A percentile compares a stretch with the other conserved stretches of the same genome.
These are phyloP conservation scores for Rapana venosa DNA, from an alignment of 2,888 invertebrate species.

Conservation along the genomic window DNA sequence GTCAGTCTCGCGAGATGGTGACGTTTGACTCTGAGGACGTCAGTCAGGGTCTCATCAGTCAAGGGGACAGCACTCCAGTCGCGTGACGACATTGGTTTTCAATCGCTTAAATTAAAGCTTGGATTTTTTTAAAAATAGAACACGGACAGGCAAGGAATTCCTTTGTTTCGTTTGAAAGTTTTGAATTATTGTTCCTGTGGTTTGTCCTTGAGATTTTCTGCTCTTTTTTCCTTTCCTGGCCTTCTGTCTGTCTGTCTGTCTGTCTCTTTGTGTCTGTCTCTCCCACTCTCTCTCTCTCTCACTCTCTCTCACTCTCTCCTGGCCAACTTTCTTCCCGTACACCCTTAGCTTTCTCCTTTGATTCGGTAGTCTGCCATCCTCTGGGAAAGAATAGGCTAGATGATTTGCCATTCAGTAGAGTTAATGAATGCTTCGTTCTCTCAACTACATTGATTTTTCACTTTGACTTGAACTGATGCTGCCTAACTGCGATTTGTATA, in stretches of 20 bases:
- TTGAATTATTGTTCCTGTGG: not conserved
- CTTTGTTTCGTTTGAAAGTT: not conserved
- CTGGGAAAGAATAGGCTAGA: no score
- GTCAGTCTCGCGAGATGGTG: conserved; percentile 2
- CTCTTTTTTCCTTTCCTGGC: not conserved
- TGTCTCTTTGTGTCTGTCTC: not conserved
- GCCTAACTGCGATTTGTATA: no score
- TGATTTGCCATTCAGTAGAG: no score
- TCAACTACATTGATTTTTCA: no score
- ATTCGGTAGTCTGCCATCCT: no score
- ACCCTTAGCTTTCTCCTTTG: not conserved
- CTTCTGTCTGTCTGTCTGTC: not conserved
- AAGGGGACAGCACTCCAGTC: not conserved
- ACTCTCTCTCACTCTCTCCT: not conserved
- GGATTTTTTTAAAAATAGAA: no score
- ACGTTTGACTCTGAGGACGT: conserved; percentile 1
- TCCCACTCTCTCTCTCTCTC: not conserved
- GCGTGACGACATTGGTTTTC: not conserved
- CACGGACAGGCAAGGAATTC: not conserved
- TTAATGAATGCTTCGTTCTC: no score
- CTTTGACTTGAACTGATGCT: no score
- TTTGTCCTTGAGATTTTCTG: not conserved
- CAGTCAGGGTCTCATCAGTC: not conserved
- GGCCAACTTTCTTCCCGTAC: not conserved
- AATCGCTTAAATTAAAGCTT: not conserved